Evolutionary conservation across 2,888 invertebrate species (phyloP).

Genomic region (Lysandra bellargus): DNA sequence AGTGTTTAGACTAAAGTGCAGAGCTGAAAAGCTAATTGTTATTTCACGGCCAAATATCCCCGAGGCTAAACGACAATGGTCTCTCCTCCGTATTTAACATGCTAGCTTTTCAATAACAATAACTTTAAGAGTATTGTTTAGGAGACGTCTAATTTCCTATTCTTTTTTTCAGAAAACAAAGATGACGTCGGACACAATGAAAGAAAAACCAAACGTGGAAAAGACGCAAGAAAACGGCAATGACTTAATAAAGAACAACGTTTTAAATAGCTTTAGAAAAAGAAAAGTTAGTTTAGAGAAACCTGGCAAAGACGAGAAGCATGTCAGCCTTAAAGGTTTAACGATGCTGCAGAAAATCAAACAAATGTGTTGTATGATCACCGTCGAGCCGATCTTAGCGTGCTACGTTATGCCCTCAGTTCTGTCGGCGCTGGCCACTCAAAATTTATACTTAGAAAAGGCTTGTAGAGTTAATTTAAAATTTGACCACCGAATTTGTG

Average conservation of each 20-base stretch:
- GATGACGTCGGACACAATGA: conserved; percentile 48
- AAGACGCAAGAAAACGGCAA: conserved; percentile 48
- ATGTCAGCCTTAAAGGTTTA: conserved; percentile 72
- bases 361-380: conserved; percentile 83
- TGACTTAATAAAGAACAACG: conserved; percentile 64
- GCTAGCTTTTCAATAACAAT: background rate
- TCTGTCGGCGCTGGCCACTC: conserved; percentile 87
- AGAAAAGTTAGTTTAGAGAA: conserved; percentile 53
- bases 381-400: conserved; percentile 88
- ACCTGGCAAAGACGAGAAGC: conserved; percentile 48
- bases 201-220: conserved; percentile 43
- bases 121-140: background rate
- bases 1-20: background rate
- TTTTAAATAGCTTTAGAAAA: conserved; percentile 60
- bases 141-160: background rate
- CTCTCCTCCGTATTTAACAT: background rate
- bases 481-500: conserved; percentile 86
- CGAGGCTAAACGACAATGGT: background rate
- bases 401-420: conserved; percentile 85
- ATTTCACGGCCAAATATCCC: background rate
- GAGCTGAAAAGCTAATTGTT: background rate
- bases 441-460: conserved; percentile 92
- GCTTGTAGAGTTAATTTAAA: conserved; percentile 91
- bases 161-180: conserved; percentile 22
- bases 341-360: conserved; percentile 78